These are phyloP conservation scores for Odobenus rosmarus DNA, from an alignment of 2,113 vertebrate species.

Conservation along the genomic window DNA sequence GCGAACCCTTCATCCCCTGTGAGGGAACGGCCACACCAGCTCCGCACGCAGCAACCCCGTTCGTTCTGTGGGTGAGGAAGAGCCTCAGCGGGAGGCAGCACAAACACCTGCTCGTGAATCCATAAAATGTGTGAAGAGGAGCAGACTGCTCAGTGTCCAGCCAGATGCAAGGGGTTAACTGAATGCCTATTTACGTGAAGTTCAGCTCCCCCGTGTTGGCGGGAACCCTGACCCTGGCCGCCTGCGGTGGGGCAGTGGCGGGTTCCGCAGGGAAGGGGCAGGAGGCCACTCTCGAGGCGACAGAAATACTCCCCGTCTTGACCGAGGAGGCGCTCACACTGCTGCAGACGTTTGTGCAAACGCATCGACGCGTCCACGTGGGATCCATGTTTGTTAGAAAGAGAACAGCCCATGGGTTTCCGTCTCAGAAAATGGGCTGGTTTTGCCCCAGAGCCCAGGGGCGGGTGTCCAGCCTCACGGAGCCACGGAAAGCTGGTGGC, in stretches of 20 bases:
- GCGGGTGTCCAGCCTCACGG: not conserved
- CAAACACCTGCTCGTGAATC: not conserved
- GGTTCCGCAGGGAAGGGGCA: not conserved
- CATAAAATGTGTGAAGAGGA: too few relatives aligned
- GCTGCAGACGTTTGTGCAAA: too few relatives aligned
- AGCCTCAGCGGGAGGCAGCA: too few relatives aligned
- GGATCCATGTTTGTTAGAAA: not conserved
- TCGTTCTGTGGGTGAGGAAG: too few relatives aligned
- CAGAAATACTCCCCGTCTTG: not conserved
- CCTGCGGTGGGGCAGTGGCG: not conserved
- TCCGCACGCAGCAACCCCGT: too few relatives aligned
- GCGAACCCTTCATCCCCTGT: too few relatives aligned
- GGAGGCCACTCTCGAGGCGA: too few relatives aligned
- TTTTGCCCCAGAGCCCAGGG: not conserved
- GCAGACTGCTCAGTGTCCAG: not conserved
- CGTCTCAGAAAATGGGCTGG: not conserved
- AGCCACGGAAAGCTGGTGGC: not conserved
- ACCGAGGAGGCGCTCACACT: not conserved
- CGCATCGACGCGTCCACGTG: rapidly evolving
- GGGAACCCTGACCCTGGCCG: not conserved
- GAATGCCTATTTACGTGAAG: not conserved
- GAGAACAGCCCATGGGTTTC: not conserved
- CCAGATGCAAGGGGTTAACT: not conserved
- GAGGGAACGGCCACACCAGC: too few relatives aligned
- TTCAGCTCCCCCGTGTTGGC: not conserved